phyloP scores from a whole-genome alignment of 2,888 invertebrate species.

The Aporophyla lueneburgensis region DNA sequence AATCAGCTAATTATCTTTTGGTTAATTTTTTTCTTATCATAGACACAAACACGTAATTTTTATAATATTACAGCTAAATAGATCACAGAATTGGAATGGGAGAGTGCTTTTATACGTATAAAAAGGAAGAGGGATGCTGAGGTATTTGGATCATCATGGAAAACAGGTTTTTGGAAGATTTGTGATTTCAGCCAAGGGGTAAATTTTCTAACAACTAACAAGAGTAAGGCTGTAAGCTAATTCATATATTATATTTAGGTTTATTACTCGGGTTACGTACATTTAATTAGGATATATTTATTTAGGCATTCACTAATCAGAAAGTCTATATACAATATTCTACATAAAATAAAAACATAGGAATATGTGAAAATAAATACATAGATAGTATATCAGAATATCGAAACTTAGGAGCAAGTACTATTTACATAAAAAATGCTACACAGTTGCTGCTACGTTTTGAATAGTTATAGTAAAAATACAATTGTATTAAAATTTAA shows the following conservation, averaged over 20 bases:
- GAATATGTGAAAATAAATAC: slow-evolving; percentile 9
- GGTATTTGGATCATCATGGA: slow-evolving; percentile 70
- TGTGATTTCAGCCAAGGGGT: slow-evolving; percentile 23
- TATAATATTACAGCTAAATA: slow-evolving; percentile 66
- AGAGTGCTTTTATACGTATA: slow-evolving; percentile 47
- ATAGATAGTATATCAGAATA: slow-evolving; percentile 35
- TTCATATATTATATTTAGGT: slow-evolving; percentile 23
- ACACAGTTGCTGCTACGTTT: slow-evolving; percentile 37
- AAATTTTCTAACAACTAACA: slow-evolving; percentile 47
- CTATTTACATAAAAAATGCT: slow-evolving; percentile 43
- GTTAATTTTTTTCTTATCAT: slow-evolving; percentile 37
- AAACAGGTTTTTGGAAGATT: slow-evolving; percentile 67
- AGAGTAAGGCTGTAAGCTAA: slow-evolving; percentile 53
- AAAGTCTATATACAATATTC: slow-evolving; percentile 43
- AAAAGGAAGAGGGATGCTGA: slow-evolving; percentile 60
- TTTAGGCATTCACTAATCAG: slow-evolving; percentile 34
- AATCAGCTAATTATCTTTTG: slow-evolving; percentile 45
- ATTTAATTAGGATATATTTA: slow-evolving; percentile 47
- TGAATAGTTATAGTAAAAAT: slow-evolving; percentile 57
- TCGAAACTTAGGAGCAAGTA: slow-evolving; percentile 31
- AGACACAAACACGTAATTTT: slow-evolving; percentile 48
- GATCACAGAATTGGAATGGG: slow-evolving; percentile 77
- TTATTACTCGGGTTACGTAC: slow-evolving; percentile 29
- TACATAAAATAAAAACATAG: slow-evolving; percentile 25
- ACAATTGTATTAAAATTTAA: slow-evolving; percentile 56